Evolutionary conservation across 2,888 invertebrate genomes (phyloP), one percentile per base, ranked within the genome.

Genomic region (Physocephala rufipes): DNA sequence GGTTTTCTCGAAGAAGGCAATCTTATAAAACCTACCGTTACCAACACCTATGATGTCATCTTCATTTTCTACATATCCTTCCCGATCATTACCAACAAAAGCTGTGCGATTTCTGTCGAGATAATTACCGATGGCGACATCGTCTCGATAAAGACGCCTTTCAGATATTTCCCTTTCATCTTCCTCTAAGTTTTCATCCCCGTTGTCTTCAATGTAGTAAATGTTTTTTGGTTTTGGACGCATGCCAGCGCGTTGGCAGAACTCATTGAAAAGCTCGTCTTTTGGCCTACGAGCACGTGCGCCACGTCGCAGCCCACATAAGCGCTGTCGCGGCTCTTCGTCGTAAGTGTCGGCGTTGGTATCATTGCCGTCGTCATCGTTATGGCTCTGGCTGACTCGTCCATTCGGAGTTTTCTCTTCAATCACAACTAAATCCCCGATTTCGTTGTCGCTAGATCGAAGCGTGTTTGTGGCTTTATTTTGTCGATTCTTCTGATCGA

Each of bases 211-310:
- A 62, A 86, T 85, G 70, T 82, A 85, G 75, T 86, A 86, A 45
- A 85, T 86, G 71, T 86, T 84, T 73, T 85, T 86, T 3, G 85
- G 84, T 68, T 83, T 86, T 73, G 79, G 81, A 45, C 85, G 82
- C 67, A 81, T 79, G 43, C 85, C 85, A 49, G 86, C 82, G 16
- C 81, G 79, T 68, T 83, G 84, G 73, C 85, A 86, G 72, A 86
- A 84, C 72, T 86, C 86, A 70, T 82, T 81, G 74, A 85, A 86
- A n/a, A 86, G 79, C 71, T 85, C 85, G 73, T 86, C 85, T 78
- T 85, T 85, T 66, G 85, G 84, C 75, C 85, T 85, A 24, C 84
- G 81, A 68, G 84, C 78, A 24, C 84, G 81, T 69, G 84, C 78
- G 15, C 82, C 81, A 12, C 84, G 80, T 71, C 83, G 84, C 15